These are phyloP conservation scores for Hippocampus barbouri DNA, from an alignment of 2,113 vertebrate genomes.

Conservation along the genomic window DNA sequence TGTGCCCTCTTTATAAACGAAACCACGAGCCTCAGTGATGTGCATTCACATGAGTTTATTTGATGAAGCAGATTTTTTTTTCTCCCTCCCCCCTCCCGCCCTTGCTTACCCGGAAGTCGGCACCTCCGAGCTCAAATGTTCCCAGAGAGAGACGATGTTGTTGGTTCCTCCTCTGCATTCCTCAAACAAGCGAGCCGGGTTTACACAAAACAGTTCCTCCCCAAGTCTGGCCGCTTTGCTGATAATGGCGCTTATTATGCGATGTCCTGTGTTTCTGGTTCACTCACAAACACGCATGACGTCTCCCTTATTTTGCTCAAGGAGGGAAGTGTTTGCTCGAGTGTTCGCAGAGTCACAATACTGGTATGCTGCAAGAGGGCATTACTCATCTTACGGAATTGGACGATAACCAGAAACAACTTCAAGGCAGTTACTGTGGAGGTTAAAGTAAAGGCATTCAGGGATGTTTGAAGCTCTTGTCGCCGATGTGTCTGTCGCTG, in stretches of 20 bases:
- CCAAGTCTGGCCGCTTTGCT: slow-evolving; percentile 10
- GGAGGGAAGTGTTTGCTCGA: background rate
- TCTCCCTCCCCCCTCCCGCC: background rate
- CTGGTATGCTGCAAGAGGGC: background rate
- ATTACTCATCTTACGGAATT: background rate
- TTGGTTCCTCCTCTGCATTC: slow-evolving; percentile 49
- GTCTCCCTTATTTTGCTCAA: slow-evolving; percentile 3
- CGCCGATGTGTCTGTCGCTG: background rate
- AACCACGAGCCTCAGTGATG: slow-evolving; percentile 19
- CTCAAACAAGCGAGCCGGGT: slow-evolving; percentile 49
- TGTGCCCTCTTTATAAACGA: slow-evolving; percentile 46
- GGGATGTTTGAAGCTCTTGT: background rate
- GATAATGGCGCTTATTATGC: slow-evolving; percentile 16
- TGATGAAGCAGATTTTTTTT: slow-evolving; percentile 46
- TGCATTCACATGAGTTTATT: slow-evolving; percentile 53
- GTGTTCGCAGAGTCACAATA: background rate
- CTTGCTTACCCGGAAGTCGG: slow-evolving; percentile 22
- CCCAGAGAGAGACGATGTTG: slow-evolving; percentile 30
- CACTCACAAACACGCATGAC: background rate
- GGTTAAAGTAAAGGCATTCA: background rate
- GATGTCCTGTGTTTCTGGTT: background rate
- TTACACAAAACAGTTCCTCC: slow-evolving; percentile 53
- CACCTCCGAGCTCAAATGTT: slow-evolving; percentile 33
- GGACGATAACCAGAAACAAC: background rate
- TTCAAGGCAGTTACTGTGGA: background rate